Evolutionary conservation across 2,113 vertebrate species (phyloP).

Genomic region (Hippoglossus stenolepis): DNA sequence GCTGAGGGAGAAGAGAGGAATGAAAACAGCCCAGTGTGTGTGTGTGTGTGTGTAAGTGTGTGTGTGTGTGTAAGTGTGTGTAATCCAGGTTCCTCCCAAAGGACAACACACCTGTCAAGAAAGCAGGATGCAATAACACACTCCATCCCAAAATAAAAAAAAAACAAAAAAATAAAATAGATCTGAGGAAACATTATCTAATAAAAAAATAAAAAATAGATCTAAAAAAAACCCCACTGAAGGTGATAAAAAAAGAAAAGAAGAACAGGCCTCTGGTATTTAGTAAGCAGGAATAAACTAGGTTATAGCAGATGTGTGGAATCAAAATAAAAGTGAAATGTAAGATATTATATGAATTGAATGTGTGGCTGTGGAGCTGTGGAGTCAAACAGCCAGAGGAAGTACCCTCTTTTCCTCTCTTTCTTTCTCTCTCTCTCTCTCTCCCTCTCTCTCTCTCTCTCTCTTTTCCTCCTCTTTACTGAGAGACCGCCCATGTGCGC

Average conservation of each 20-base stretch:
- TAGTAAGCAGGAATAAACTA: constrained; percentile 27
- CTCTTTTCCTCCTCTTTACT: not conserved
- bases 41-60: not conserved
- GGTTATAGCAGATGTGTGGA: constrained; percentile 8
- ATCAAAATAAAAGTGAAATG: constrained; percentile 1
- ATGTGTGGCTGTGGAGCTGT: constrained; percentile 59
- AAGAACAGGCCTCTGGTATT: constrained; percentile 49
- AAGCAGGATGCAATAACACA: constrained; percentile 67
- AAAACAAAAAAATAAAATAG: constrained; percentile 13
- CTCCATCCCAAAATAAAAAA: constrained; percentile 60
- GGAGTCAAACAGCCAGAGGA: constrained; percentile 64
- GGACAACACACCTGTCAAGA: constrained; percentile 79
- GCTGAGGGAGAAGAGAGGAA: constrained; percentile 35
- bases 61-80: constrained; percentile 20
- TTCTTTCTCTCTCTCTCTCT: not conserved
- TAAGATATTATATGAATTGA: constrained; percentile 32
- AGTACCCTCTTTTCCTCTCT: constrained; percentile 52
- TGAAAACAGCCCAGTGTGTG: constrained; percentile 1
- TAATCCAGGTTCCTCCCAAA: constrained; percentile 75
- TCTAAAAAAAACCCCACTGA: constrained; percentile 38
- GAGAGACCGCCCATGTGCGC: constrained; percentile 80
- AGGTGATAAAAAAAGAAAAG: not conserved
- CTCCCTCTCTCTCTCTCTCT: not conserved
- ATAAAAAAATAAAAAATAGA: constrained; percentile 61
- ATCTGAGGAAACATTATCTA: constrained; percentile 76